Evolutionary conservation across 1,140 invertebrate genomes (phyloP), one percentile per base, ranked within the genome.

Genomic region (Steinernema feltiae): DNA sequence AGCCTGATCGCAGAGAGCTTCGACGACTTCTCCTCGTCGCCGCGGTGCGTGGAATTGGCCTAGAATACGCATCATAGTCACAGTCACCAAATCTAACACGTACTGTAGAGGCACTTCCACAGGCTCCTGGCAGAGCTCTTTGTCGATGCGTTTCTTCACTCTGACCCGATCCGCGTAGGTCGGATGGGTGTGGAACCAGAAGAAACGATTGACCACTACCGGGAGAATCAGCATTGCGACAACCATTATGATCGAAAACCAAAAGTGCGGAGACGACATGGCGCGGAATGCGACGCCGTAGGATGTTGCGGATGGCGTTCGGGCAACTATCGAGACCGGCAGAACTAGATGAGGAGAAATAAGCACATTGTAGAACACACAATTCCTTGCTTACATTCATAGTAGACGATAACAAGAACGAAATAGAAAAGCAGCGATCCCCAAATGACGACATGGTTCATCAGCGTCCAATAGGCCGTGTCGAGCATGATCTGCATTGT

Each of bases 381-480:
- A 81, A 77, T 30, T 78, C 17, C 32, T 70, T 29, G 69, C 69
- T n/a, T n/a, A 82, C 82, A 72, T 79, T 86, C 87, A 83, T 90
- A 90, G 75, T 89, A 87, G 21, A 89, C 82, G 30, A 90, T 83
- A 41, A 88, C 88, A 74, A 90, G 87, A 79, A 93, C 91, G 88
- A 98, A 97, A 88, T 97, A 99, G 88, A 94, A 94, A 77, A 94
- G 90, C 63, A 98, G 90, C 71, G 94, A 97, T 79, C 96, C 96
- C 94, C 95, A 98, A 79, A 98, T 94, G 82, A 93, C 94, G 73
- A 98, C 91, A 88, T 98, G 95, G 89, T 98, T 98, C 86, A 97
- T 93, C 77, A 93, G 90, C 70, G 97, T 98, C 97, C 97, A 99
- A 86, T 99, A 99, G 0, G 93, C 91, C 69, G 96, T 99, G 86